These are phyloP conservation scores for Tolmerus cingulatus DNA, from an alignment of 2,888 invertebrate species.

Conservation along the genomic window DNA sequence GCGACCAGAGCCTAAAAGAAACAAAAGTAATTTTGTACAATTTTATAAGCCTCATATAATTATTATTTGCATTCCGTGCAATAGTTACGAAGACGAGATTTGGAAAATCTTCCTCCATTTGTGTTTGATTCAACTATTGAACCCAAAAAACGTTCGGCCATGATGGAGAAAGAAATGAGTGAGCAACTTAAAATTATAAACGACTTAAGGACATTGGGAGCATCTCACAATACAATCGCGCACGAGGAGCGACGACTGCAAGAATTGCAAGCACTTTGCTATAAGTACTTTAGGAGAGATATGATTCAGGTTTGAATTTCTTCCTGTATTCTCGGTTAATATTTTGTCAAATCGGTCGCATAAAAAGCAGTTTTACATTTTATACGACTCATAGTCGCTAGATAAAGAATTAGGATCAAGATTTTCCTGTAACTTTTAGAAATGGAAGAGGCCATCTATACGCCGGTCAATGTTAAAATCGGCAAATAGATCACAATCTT, in stretches of 20 bases:
- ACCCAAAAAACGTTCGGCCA: conserved; percentile 84
- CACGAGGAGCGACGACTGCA: conserved; percentile 90
- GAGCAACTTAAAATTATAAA: conserved; percentile 96
- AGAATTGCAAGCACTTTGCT: conserved; percentile 92
- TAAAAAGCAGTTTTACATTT: neutral
- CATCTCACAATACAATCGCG: conserved; percentile 89
- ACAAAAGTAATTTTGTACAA: neutral
- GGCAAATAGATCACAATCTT: conserved; percentile 79
- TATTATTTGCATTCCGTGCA: conserved; percentile 28
- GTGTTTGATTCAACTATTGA: conserved; percentile 82
- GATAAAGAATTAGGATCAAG: neutral
- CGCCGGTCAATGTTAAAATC: conserved; percentile 64
- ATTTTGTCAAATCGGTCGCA: conserved; percentile 45
- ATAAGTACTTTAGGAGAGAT: conserved; percentile 92
- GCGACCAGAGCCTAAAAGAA: conserved; percentile 67
- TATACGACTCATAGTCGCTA: neutral
- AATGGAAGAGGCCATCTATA: conserved; percentile 62
- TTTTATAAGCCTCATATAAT: neutral
- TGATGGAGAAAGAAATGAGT: conserved; percentile 96
- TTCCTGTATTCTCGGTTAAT: neutral
- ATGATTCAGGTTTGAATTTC: conserved; percentile 75
- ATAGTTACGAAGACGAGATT: conserved; percentile 70
- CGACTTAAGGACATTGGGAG: conserved; percentile 86
- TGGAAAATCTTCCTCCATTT: conserved; percentile 83
- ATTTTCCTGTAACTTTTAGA: conserved; percentile 47